phyloP scores from a whole-genome alignment of 1,140 invertebrate genomes.

The Drosophila aff. region DNA sequence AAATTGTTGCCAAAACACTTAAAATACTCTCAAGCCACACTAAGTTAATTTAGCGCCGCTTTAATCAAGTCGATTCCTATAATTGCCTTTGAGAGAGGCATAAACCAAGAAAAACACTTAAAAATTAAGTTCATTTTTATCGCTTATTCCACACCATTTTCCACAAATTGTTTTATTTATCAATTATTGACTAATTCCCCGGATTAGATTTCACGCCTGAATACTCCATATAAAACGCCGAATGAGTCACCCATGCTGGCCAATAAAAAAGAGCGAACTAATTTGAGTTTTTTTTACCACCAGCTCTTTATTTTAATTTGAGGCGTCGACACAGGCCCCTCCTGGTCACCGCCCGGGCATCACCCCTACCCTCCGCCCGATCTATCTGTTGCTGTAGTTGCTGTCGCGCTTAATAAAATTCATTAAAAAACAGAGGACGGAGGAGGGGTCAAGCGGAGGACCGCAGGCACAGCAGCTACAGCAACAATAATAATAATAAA shows the following conservation, averaged over 20 bases:
- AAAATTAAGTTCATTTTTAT: slow-evolving; percentile 11
- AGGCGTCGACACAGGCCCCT: slow-evolving; percentile 32
- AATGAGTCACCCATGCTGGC: slow-evolving; percentile 32
- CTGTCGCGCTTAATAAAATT: slow-evolving; percentile 71
- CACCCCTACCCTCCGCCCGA: neutral
- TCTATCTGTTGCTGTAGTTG: slow-evolving; percentile 53
- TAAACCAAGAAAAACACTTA: neutral
- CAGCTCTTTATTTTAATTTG: slow-evolving; percentile 44
- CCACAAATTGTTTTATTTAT: slow-evolving; percentile 42
- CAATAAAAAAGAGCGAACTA: slow-evolving; percentile 33
- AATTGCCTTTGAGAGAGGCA: slow-evolving; percentile 12
- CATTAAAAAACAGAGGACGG: slow-evolving; percentile 32
- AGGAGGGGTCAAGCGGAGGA: neutral
- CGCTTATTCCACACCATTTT: slow-evolving; percentile 18
- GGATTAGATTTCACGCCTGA: slow-evolving; percentile 32
- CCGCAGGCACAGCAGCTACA: slow-evolving; percentile 33
- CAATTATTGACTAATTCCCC: slow-evolving; percentile 33
- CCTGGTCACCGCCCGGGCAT: slow-evolving; percentile 12
- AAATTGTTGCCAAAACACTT: neutral
- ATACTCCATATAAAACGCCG: slow-evolving; percentile 1
- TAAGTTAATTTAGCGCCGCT: neutral
- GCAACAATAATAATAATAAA: slow-evolving; percentile 45
- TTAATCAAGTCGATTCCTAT: neutral
- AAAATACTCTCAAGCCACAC: neutral
- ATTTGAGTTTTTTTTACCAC: slow-evolving; percentile 16